Percentiles rank a stretch among this genome's conserved stretches.
These are phyloP conservation scores for Escarpia spicata DNA, from an alignment of 2,888 invertebrate species.

Conservation along the genomic window DNA sequence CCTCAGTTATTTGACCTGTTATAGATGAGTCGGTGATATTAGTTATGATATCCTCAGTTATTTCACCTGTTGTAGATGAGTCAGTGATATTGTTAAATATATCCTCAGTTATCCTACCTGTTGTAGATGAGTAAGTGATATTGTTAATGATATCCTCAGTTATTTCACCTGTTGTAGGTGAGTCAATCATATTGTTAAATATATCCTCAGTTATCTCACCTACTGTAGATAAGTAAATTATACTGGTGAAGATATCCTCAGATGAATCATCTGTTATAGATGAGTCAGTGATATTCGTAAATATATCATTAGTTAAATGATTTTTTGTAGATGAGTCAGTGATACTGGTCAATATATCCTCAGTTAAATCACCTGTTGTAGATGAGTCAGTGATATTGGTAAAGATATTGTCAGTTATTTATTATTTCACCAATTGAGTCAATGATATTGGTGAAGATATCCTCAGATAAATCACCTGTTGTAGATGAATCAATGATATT, in stretches of 20 bases:
- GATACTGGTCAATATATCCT: no score
- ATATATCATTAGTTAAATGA: background rate
- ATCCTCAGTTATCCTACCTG: background rate
- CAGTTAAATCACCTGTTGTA: no score
- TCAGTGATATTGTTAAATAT: background rate
- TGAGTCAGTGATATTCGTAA: background rate
- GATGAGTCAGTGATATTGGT: background rate
- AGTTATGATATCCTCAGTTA: background rate
- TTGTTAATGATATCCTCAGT: background rate
- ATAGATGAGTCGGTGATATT: background rate
- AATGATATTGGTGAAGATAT: background rate
- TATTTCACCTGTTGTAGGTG: no score
- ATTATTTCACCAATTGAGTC: no score
- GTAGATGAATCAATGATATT: background rate
- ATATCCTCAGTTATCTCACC: background rate
- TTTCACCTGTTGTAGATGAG: no score
- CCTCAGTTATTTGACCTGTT: background rate
- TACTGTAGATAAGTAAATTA: background rate
- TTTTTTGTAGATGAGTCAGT: background rate
- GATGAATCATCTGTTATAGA: no score
- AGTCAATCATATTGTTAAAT: background rate
- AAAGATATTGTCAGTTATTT: background rate
- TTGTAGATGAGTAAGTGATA: background rate
- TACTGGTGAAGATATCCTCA: no score
- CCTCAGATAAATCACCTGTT: background rate